Conservation (phyloP, 2,797 vertebrate genomes). For the Arnoldichthys spilopterus region DNA sequence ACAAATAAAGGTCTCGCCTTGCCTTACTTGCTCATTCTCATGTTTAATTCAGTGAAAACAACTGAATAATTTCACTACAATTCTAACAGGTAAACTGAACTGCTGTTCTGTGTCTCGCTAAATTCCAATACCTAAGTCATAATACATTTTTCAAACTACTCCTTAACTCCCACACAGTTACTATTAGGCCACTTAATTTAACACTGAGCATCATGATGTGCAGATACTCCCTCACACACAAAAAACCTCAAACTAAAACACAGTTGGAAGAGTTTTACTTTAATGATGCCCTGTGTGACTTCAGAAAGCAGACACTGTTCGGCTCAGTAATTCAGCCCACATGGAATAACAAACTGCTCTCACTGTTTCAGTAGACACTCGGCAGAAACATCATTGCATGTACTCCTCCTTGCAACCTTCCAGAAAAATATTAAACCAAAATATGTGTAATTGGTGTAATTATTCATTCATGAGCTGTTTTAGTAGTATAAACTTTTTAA, state of each 20-base stretch:
- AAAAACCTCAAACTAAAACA: not conserved
- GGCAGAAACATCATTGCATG: not conserved
- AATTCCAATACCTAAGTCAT: not conserved
- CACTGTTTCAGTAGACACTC: conserved; percentile 2
- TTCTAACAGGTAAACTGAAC: too few species aligned
- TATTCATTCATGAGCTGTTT: conserved; percentile 23
- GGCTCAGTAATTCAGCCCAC: not conserved
- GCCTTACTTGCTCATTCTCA: too few species aligned
- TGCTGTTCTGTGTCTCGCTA: not conserved
- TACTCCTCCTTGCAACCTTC: conserved; percentile 3
- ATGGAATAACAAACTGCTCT: not conserved
- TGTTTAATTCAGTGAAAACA: not conserved
- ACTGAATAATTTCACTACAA: too few species aligned
- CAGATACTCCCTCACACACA: not conserved
- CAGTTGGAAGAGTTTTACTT: not conserved
- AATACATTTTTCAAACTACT: not conserved
- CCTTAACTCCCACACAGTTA: not conserved
- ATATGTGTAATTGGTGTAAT: not conserved
- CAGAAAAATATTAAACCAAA: not conserved
- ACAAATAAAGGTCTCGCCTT: too few species aligned
- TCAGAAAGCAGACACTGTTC: conserved; percentile 15
- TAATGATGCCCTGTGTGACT: conserved; percentile 41
- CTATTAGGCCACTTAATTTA: not conserved
- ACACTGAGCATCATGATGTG: not conserved
- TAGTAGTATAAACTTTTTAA: not conserved